Conservation (phyloP, 35 echinoderm and acorn worm species). For the Apostichopus parvimensis region DNA sequence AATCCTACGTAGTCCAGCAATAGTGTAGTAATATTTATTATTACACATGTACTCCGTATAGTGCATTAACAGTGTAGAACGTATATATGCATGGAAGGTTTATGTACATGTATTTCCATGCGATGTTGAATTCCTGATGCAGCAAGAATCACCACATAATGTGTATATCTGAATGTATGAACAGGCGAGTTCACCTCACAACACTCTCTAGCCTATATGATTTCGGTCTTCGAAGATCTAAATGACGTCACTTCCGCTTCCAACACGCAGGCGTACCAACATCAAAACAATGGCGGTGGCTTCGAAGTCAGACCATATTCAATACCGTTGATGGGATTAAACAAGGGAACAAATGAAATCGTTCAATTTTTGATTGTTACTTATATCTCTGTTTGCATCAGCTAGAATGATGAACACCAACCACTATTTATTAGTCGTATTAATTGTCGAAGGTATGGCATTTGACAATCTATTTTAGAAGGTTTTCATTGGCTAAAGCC, state of each 20-base stretch:
- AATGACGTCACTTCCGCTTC: slow-evolving; percentile 64
- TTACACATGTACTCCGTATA: not conserved
- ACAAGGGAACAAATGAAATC: not conserved
- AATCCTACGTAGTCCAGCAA: not conserved
- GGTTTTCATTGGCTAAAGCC: too few relatives aligned
- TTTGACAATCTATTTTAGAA: too few relatives aligned
- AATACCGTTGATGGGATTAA: not conserved
- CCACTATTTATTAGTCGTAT: slow-evolving; percentile 22
- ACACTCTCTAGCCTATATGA: too few relatives aligned
- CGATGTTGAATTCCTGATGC: not conserved
- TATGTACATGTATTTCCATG: not conserved
- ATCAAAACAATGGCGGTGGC: slow-evolving; percentile 74
- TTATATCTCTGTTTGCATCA: not conserved
- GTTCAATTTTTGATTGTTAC: too few relatives aligned
- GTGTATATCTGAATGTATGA: too few relatives aligned
- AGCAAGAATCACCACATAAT: not conserved
- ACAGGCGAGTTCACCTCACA: too few relatives aligned
- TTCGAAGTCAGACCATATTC: slow-evolving; percentile 36
- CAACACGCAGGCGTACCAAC: not conserved
- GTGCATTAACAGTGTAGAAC: not conserved
- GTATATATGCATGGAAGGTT: not conserved
- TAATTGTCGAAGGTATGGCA: not conserved
- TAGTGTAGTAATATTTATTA: not conserved
- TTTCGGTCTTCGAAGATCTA: too few relatives aligned
- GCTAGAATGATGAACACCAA: not conserved